A percentile compares a stretch with the other conserved stretches of the same genome.
phyloP scores from a whole-genome alignment of 2,113 vertebrate genomes.

The Gyps fulvus region DNA sequence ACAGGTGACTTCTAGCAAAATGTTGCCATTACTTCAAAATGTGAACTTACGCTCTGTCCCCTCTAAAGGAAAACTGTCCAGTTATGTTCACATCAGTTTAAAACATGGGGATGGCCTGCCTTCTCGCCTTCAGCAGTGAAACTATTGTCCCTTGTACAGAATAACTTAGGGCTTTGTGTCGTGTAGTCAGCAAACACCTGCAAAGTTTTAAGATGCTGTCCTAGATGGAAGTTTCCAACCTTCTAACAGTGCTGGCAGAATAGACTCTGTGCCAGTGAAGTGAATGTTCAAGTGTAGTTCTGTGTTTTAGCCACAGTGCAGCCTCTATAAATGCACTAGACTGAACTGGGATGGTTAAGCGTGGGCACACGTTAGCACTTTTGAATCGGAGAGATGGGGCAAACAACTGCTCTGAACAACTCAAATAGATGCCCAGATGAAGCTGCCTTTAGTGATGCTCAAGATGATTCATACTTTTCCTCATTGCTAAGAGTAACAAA shows the following conservation, averaged over 20 bases:
- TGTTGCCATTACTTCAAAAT: not conserved
- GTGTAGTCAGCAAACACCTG: not conserved
- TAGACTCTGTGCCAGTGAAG: not conserved
- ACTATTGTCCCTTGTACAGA: not conserved
- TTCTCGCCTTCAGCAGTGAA: not conserved
- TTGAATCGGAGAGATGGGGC: not conserved
- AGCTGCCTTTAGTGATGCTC: not conserved
- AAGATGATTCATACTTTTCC: not conserved
- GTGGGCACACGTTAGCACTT: not conserved
- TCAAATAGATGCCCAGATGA: not conserved
- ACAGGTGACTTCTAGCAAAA: not conserved
- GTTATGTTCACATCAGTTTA: not conserved
- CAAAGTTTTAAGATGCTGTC: not conserved
- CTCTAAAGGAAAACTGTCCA: not conserved
- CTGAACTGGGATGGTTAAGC: not conserved
- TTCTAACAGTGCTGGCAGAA: not conserved
- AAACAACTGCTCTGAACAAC: not conserved
- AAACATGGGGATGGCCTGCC: accelerated
- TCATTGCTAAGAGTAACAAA: not conserved
- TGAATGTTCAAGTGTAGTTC: not conserved
- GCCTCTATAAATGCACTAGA: not conserved
- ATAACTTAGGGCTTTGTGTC: not conserved
- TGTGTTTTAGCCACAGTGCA: not conserved
- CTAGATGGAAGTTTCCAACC: not conserved
- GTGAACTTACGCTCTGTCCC: accelerated